Conservation (phyloP, 2,113 vertebrate genomes). For the Donacobius atricapilla region DNA sequence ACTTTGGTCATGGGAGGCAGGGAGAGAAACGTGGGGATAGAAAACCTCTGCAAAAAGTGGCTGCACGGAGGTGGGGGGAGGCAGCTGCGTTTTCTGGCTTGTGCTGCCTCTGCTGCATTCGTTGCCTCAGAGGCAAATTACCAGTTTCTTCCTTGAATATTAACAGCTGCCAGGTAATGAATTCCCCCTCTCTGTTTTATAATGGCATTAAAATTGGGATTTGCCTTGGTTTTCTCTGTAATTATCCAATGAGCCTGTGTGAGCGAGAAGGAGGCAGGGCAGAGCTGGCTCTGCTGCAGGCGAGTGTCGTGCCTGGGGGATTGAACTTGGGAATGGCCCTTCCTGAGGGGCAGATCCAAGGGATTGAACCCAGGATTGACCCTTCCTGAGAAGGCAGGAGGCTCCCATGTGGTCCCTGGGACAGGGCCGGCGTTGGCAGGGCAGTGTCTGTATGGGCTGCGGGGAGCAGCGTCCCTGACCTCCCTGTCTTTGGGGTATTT, state of each 20-base stretch:
- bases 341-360: neutral
- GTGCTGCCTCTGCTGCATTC: slow-evolving; percentile 30
- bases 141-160: slow-evolving; percentile 59
- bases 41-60: neutral
- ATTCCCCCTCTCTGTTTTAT: slow-evolving; percentile 68
- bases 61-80: neutral
- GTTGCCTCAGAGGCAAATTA: slow-evolving; percentile 31
- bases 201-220: slow-evolving; percentile 66
- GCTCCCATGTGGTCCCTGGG: neutral
- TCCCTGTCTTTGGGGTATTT: neutral
- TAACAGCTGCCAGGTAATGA: slow-evolving; percentile 66
- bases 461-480: neutral
- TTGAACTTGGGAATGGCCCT: neutral
- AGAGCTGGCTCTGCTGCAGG: slow-evolving; percentile 20
- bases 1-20: neutral
- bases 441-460: neutral
- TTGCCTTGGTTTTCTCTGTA: slow-evolving; percentile 58
- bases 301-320: neutral
- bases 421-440: neutral
- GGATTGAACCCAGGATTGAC: neutral
- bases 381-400: neutral
- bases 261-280: slow-evolving; percentile 4
- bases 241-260: slow-evolving; percentile 24
- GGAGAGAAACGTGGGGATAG: neutral
- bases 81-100: neutral